Base-by-base conservation (phyloP, 2,888 invertebrate species). In the Agrotis clavis region DNA sequence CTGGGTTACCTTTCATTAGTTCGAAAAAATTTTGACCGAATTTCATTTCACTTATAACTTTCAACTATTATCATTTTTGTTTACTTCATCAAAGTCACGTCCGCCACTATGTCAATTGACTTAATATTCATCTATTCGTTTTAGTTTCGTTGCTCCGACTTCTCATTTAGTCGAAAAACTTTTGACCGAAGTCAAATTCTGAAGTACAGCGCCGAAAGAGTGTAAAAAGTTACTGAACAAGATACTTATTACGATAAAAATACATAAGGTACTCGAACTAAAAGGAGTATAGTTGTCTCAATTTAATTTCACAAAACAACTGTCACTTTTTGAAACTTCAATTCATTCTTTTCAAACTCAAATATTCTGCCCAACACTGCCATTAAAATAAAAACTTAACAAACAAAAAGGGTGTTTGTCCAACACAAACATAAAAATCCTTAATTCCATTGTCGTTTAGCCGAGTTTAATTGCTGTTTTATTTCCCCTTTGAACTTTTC, bases 381-480 rank as follows among this genome's bases (percentile, higher is more conserved):
- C 48, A 48, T 76, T 69, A 14, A 5, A 72, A 51, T 59, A 35
- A 62, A 51, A 62, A 56, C 16, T 51, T 53, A 47, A 41, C n/a
- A 21, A 45, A 56, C n/a, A 11, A 63, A 30, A 30, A 16, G 6
- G 21, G 13, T 25, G 7, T n/a, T 47, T 21, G 14, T 13, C n/a
- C 5, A 21, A 35, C 45, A 56, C 30, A 21, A 19, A 53, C 35
- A n/a, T 35, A 54, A 9, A 13, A 64, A 67, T 13, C 19, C 18
- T 11, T 51, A 25, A 68, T 63, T 30, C 62, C 4, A 48, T 45
- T 63, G 65, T 35, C 16, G 3, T 18, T 64, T 13, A 25, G 50
- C 54, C 48, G 45, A 56, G 18, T 59, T 64, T 70, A 79, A 68
- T 80, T 68, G 57, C 35, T 47, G 19, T 48, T 63, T 60, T 16